A percentile compares a stretch with the other conserved stretches of the same genome.
These are phyloP conservation scores for Watsonalla cultraria DNA, from an alignment of 2,888 invertebrate genomes.

Conservation along the genomic window DNA sequence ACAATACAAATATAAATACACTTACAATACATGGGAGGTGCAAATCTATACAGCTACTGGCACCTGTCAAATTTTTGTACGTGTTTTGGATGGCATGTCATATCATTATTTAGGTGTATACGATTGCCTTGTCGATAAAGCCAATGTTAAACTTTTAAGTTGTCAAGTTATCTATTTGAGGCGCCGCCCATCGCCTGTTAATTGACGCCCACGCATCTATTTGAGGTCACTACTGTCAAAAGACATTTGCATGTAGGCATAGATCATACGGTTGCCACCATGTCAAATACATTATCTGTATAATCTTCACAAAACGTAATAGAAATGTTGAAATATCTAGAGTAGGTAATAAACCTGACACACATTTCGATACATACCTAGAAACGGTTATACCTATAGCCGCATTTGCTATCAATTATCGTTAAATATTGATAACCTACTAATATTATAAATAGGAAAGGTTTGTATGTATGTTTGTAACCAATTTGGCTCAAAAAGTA, in stretches of 20 bases:
- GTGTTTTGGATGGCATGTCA: conserved; percentile 13
- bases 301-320: background rate
- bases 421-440: no score
- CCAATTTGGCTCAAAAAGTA: no score
- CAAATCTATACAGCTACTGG: conserved; percentile 5
- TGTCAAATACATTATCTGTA: conserved; percentile 21
- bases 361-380: background rate
- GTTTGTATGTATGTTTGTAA: no score
- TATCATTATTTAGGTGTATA: conserved; percentile 7
- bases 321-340: background rate
- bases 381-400: background rate
- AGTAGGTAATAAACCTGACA: background rate
- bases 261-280: conserved; percentile 31
- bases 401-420: background rate
- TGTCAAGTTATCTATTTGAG: conserved; percentile 32
- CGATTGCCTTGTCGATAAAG: conserved; percentile 31
- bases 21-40: conserved; percentile 12
- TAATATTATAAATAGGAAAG: no score
- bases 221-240: conserved; percentile 32
- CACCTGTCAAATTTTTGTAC: conserved; percentile 24
- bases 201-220: conserved; percentile 50
- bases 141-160: conserved; percentile 21
- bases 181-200: conserved; percentile 55
- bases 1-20: background rate
- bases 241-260: conserved; percentile 28